Percentiles rank a stretch among this genome's conserved stretches.
Evolutionary conservation across 2,888 invertebrate genomes (phyloP).

Genomic region (Drosophila quasianomalipes): DNA sequence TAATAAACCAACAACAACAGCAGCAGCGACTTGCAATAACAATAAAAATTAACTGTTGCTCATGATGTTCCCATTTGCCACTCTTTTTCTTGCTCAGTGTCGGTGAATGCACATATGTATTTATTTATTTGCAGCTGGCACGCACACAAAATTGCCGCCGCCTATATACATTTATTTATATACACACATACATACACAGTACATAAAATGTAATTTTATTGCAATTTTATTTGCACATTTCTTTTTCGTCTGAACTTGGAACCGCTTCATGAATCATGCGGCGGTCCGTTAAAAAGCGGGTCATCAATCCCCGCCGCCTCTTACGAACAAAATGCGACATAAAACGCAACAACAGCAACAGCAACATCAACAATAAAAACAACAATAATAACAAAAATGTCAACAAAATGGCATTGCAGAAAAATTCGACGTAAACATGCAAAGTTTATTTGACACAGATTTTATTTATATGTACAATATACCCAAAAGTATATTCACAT

Average conservation of each 20-base stretch:
- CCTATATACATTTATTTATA: conserved; percentile 19
- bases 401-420: conserved; percentile 50
- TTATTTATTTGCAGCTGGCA: conserved; percentile 64
- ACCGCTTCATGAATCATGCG: conserved; percentile 76
- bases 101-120: conserved; percentile 38
- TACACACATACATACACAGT: background rate
- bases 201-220: conserved; percentile 50
- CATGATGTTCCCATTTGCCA: conserved; percentile 38
- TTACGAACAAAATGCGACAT: conserved; percentile 46
- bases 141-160: conserved; percentile 58
- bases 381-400: conserved; percentile 44
- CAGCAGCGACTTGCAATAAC: conserved; percentile 6
- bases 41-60: conserved; percentile 49
- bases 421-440: conserved; percentile 75
- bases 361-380: conserved; percentile 40
- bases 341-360: conserved; percentile 39
- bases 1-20: conserved; percentile 51
- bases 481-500: conserved; percentile 7
- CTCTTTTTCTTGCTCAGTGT: conserved; percentile 48
- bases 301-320: conserved; percentile 46
- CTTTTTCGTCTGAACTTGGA: conserved; percentile 67
- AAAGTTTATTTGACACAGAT: conserved; percentile 79
- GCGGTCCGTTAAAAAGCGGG: conserved; percentile 59
- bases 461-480: conserved; percentile 37
- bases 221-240: conserved; percentile 62